These are phyloP conservation scores for Tautogolabrus adspersus DNA, from an alignment of 2,113 vertebrate species.

Conservation along the genomic window DNA sequence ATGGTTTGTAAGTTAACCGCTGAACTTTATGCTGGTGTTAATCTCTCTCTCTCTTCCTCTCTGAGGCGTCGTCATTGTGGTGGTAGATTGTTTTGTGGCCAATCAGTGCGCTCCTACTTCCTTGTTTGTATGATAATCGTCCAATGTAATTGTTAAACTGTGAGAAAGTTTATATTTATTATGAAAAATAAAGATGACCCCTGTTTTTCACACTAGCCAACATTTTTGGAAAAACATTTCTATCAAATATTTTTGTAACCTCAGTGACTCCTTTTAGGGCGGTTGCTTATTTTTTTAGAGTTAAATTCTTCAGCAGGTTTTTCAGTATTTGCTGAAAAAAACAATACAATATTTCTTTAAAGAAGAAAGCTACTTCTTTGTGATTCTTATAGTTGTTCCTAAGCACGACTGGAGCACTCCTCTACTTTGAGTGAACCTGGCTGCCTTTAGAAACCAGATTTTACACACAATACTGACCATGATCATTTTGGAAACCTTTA, in stretches of 20 bases:
- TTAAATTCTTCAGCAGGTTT: conserved; percentile 46
- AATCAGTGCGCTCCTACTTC: conserved; percentile 21
- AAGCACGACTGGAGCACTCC: conserved; percentile 6
- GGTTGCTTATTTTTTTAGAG: conserved; percentile 21
- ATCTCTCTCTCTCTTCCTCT: conserved; percentile 9
- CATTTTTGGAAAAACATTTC: conserved; percentile 37
- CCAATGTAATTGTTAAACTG: conserved; percentile 55
- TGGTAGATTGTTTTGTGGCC: conserved; percentile 21
- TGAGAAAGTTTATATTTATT: conserved; percentile 74
- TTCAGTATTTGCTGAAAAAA: conserved; percentile 15
- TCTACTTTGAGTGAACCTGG: conserved; percentile 30
- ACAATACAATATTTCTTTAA: conserved; percentile 31
- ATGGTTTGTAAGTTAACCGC: not conserved
- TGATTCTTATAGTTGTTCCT: not conserved
- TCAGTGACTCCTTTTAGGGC: conserved; percentile 26
- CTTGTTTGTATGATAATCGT: conserved; percentile 54
- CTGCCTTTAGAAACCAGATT: not conserved
- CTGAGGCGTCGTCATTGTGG: not conserved
- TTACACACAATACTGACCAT: not conserved
- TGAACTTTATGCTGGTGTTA: not conserved
- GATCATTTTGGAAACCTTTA: not conserved
- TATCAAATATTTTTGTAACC: not conserved
- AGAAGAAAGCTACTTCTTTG: conserved; percentile 5
- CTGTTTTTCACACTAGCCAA: conserved; percentile 21
- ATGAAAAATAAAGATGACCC: conserved; percentile 51